Base-by-base conservation (phyloP, 1,140 invertebrate genomes). In the Galleria mellonella region DNA sequence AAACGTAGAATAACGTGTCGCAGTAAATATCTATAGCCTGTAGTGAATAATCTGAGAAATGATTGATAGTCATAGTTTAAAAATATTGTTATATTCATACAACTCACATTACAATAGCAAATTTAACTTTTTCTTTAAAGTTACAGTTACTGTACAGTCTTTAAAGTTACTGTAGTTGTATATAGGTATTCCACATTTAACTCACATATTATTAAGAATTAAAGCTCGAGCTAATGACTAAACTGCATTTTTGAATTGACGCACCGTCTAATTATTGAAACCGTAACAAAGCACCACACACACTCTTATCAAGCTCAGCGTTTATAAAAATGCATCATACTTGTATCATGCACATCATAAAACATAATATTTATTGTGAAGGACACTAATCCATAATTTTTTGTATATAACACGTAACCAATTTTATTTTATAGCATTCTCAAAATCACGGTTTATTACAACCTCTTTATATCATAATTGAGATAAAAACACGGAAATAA, bases 171-270 rank as follows among this genome's bases (percentile, higher is more conserved):
- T 35, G 12, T 14, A 14, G 29, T 43, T 32, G 47, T 11, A 32
- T 39, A 9, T 27, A 23, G 8, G 33, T 43, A 41, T 43, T 31
- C 40, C 12, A 42, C 30, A 23, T 32, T 49, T 17, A 31, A 42
- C 36, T 50, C 35, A 31, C 40, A 51, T 43, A 51, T 52, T 46
- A 52, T n/a, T n/a, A n/a, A 37, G 48, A 61, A 51, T 51, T 51
- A 55, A 53, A 56, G 36, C 35, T 31, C 45, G 28, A 23, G 6
- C 17, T 23, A 2, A 6, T 33, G 37, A 53, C 49, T 46, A 47
- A 53, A 54, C 51, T 55, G 52, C 40, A 56, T 55, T 55, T 56
- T 56, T 53, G 48, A 56, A 53, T 56, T 56, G 53, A 50, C 42
- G 32, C 39, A 35, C 48, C 46, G 40, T 51, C 50, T 17, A 47